These are phyloP conservation scores for Watersipora subatra DNA, from an alignment of 1,140 invertebrate genomes.

Conservation along the genomic window DNA sequence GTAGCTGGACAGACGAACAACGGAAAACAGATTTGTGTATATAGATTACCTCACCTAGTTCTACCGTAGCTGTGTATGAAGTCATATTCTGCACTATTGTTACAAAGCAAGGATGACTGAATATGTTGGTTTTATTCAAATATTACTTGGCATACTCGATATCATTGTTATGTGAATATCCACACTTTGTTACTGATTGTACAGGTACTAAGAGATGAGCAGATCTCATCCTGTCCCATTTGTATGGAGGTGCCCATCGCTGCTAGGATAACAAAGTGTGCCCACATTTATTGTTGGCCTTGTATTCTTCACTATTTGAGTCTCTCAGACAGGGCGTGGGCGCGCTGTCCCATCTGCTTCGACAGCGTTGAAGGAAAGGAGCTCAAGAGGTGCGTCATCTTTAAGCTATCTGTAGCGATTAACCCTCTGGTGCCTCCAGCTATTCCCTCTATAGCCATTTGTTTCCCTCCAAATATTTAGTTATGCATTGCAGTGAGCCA, in stretches of 20 bases:
- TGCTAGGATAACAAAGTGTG: slow-evolving; percentile 82
- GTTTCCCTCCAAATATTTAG: too few species aligned
- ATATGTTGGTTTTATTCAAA: too few species aligned
- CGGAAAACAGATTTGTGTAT: too few species aligned
- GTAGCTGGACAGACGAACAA: too few species aligned
- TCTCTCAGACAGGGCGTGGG: slow-evolving; percentile 50
- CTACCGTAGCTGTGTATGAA: too few species aligned
- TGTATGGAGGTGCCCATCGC: slow-evolving; percentile 62
- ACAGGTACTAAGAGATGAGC: slow-evolving; percentile 23
- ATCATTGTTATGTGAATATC: background rate
- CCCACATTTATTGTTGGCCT: slow-evolving; percentile 88
- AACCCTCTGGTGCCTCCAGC: too few species aligned
- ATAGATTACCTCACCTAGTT: too few species aligned
- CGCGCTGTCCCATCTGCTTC: slow-evolving; percentile 36
- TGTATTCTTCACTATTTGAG: slow-evolving; percentile 83
- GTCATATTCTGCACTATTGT: too few species aligned
- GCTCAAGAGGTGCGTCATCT: slow-evolving; percentile 57
- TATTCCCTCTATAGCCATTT: too few species aligned
- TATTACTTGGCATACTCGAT: too few species aligned
- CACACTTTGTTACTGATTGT: background rate
- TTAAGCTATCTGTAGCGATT: slow-evolving; percentile 5
- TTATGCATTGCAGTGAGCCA: too few species aligned
- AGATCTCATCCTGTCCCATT: slow-evolving; percentile 71
- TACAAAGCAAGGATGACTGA: too few species aligned
- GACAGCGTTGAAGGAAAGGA: slow-evolving; percentile 48